Evolutionary conservation across 2,797 vertebrate genomes (phyloP), one percentile per base, ranked within the genome.

Genomic region (Pangasius djambal): DNA sequence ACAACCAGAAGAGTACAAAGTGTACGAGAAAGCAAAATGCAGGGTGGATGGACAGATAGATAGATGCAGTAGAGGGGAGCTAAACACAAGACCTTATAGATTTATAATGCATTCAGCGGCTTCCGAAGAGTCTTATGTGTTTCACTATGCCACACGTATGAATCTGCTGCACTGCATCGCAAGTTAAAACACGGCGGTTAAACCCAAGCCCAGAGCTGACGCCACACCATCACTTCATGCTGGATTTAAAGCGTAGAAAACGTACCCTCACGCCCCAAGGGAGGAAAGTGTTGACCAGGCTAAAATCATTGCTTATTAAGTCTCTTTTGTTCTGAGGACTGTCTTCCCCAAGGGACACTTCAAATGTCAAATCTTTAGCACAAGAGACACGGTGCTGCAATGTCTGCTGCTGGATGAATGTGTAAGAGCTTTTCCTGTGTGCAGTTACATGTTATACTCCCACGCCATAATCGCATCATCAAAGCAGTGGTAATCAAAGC

Each of bases 1-100:
- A 59, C 91, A 88, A 89, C 91, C 90, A 93, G 88, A 89, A 89
- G 90, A 87, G 91, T 91, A 86, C 91, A 92, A 89, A 89, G 77
- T 85, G 85, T 15, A 69, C 34, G 22, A 52, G 81, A 16, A 63
- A 77, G 79, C 89, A 63, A 87, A 67, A 74, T 86, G 22, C 78
- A 31, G 3, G 48, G 63, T 65, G n/a, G 92, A 93, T 91, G 88
- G 89, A 78, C 79, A 86, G 90, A 44, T 44, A 44, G 44, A 94
- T 6, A 50, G 48, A 25, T 15, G 65, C 31, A 48, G 48, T 48
- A 9, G 48, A 48, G 52, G 72, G 25, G 40, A 57, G 40, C 31
- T 44, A 63, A 55, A 48, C 40, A 50, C 31, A 16, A 16, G 48
- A 74, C 16, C 52, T 12, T 15, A 4, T 28, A 31, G 69, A 90